Percentiles rank a stretch among this genome's conserved stretches.
phyloP scores from a whole-genome alignment of 1,140 invertebrate species.

The Grapholita molesta region DNA sequence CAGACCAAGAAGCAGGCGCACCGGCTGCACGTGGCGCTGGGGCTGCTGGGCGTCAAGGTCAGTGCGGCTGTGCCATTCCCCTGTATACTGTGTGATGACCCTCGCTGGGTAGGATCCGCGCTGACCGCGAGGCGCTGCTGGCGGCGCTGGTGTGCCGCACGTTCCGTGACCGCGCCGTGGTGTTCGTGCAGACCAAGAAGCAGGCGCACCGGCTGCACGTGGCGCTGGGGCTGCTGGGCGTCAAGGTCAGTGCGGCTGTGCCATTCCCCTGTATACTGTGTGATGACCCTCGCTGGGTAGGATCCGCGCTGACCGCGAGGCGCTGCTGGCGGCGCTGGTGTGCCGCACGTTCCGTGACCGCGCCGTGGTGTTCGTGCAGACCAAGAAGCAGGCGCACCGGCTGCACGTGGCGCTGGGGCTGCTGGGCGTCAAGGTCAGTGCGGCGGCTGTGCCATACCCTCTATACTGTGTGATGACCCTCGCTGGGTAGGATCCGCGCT shows the following conservation, averaged over 20 bases:
- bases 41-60: conserved; percentile 89
- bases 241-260: conserved; percentile 78
- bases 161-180: neutral
- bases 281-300: neutral
- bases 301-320: conserved; percentile 87
- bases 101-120: conserved; percentile 28
- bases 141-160: conserved; percentile 89
- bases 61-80: no score
- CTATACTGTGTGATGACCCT: neutral
- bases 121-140: conserved; percentile 94
- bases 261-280: neutral
- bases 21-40: conserved; percentile 92
- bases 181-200: conserved; percentile 92
- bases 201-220: conserved; percentile 96
- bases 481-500: conserved; percentile 39
- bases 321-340: conserved; percentile 93
- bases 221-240: conserved; percentile 91
- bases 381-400: conserved; percentile 95
- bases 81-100: neutral
- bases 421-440: conserved; percentile 86
- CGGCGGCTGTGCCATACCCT: conserved; percentile 73
- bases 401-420: conserved; percentile 94
- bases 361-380: conserved; percentile 82
- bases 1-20: conserved; percentile 97
- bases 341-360: conserved; percentile 67